Base-by-base conservation (phyloP, 2,113 vertebrate genomes). In the Platysternon megacephalum region DNA sequence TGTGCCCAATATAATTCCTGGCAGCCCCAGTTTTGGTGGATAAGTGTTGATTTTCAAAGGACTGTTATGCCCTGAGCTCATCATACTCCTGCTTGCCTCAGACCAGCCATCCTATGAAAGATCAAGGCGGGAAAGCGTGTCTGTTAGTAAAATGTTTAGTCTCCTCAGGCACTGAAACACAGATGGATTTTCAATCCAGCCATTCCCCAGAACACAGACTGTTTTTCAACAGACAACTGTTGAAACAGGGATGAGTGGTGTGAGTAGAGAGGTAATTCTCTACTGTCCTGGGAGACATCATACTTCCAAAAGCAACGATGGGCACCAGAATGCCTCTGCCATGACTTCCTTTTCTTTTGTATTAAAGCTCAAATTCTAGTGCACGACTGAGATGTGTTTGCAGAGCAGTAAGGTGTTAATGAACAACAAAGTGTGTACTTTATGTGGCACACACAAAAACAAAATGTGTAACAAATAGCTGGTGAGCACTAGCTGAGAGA, bases 1-100 rank as follows among this genome's bases (percentile, higher is more conserved):
- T 95, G 94, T 55, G 82, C 91, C 97, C 96, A 96, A 96, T 96
- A 97, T 98, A 98, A 96, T 95, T 95, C 82, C 91, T 97, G 96
- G 97, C 96, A 98, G 91, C 81, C 87, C 80, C 19, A 55, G 6
- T 95, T 95, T 94, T 88, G n/a, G 89, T 96, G 87, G 95, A 58
- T 96, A 96, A 95, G 88, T 96, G 91, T 95, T 91, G 92, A 72
- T 96, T 97, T 97, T 97, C 96, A 95, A 97, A 96, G 89, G 94
- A 88, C 94, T 92, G 85, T 93, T 91, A 94, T 95, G 94, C 97
- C 98, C 93, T 86, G 89, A 97, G 95, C 96, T 97, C 94, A 89
- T 96, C 97, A 87, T 94, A 83, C 22, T 94, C 79, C 93, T 97
- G 93, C 96, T 86, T 94, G 89, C 96, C 79, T 91, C 95, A 97